A percentile compares a stretch with the other conserved stretches of the same genome.
Evolutionary conservation across 2,888 invertebrate species (phyloP).

Genomic region (Calliphora vomitoria): DNA sequence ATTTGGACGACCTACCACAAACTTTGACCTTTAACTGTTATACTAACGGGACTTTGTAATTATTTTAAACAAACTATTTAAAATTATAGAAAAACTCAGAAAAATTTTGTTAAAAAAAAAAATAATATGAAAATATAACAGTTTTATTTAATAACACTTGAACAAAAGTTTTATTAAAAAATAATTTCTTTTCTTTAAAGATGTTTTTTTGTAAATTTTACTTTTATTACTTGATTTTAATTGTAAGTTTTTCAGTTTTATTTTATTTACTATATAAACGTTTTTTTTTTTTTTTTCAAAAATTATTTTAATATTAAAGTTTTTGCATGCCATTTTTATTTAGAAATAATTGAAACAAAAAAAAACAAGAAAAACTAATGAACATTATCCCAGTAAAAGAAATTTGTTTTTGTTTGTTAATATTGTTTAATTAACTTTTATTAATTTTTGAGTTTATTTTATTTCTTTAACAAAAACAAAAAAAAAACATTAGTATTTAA

Average conservation of each 20-base stretch:
- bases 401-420: constrained; percentile 59
- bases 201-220: constrained; percentile 49
- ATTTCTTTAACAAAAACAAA: constrained; percentile 33
- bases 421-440: constrained; percentile 40
- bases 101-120: constrained; percentile 20
- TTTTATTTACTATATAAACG: constrained; percentile 35
- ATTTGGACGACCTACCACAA: constrained; percentile 8
- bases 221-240: constrained; percentile 12
- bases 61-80: constrained; percentile 1
- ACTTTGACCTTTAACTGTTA: constrained; percentile 24
- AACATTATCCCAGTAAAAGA: constrained; percentile 23
- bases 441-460: constrained; percentile 35
- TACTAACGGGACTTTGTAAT: constrained; percentile 23
- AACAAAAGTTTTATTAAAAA: constrained; percentile 22
- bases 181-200: constrained; percentile 15
- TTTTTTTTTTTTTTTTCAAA: constrained; percentile 40
- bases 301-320: constrained; percentile 52
- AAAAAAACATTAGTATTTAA: constrained; percentile 21
- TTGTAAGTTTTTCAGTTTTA: constrained; percentile 54
- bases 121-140: constrained; percentile 29
- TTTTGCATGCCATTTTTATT: constrained; percentile 69
- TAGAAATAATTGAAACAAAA: constrained; percentile 44
- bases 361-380: constrained; percentile 30
- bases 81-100: constrained; percentile 4
- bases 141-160: constrained; percentile 4